A percentile compares a stretch with the other conserved stretches of the same genome.
Evolutionary conservation across 35 echinoderm and acorn worm genomes (phyloP).

Genomic region (Ophioderma brevispina): DNA sequence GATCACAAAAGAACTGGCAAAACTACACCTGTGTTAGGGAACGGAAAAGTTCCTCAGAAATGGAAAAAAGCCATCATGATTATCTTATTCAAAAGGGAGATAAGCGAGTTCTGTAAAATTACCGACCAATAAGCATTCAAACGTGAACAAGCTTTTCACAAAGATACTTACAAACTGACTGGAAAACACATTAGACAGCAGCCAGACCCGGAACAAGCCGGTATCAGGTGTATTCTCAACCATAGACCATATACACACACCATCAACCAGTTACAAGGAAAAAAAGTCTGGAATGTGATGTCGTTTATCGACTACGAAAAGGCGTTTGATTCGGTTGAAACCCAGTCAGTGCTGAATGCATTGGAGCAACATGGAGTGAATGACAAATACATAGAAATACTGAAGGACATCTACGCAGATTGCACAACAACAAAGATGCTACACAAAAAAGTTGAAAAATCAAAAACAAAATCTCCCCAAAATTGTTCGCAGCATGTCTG

Average conservation of each 20-base stretch:
- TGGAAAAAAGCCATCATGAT: neutral
- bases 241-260: neutral
- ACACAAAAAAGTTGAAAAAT: too few species aligned
- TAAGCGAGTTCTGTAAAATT: neutral
- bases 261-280: neutral
- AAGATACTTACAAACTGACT: neutral
- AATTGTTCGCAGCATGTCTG: too few species aligned
- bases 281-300: too few species aligned
- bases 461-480: too few species aligned
- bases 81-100: neutral
- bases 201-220: neutral
- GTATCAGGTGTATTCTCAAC: neutral
- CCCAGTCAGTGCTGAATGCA: too few species aligned
- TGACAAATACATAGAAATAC: too few species aligned
- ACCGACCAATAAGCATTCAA: neutral
- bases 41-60: neutral
- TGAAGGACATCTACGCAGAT: too few species aligned
- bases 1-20: neutral
- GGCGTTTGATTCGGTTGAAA: too few species aligned
- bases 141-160: neutral
- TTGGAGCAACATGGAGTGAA: too few species aligned
- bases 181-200: neutral
- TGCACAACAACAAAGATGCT: too few species aligned
- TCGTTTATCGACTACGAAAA: too few species aligned
- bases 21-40: neutral